These are phyloP conservation scores for Tokudaia muenninki DNA, from an alignment of 2,797 vertebrate species.

Conservation along the genomic window DNA sequence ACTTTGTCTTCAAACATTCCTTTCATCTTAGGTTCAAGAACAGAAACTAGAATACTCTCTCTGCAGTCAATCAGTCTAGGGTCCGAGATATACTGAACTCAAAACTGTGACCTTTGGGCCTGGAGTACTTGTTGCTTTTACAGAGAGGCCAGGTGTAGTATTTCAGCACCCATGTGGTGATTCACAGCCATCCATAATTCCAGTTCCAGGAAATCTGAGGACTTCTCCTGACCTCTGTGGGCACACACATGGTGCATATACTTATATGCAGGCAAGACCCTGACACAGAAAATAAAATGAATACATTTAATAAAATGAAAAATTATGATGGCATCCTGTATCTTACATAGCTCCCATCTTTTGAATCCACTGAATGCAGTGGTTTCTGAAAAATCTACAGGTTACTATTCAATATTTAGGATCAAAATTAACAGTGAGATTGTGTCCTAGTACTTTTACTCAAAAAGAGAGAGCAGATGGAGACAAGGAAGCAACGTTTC, in stretches of 20 bases:
- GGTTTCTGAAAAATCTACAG: background rate
- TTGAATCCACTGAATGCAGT: background rate
- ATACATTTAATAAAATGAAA: background rate
- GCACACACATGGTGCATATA: background rate
- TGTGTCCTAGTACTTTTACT: conserved; percentile 10
- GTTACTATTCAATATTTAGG: conserved; percentile 34
- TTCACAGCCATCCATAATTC: background rate
- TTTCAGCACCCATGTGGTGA: background rate
- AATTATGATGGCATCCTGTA: background rate
- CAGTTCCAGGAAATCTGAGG: background rate
- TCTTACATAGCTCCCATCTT: background rate
- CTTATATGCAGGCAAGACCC: background rate
- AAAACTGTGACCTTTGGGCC: background rate
- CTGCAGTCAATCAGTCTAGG: background rate
- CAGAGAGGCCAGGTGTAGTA: background rate
- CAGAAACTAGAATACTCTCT: conserved; percentile 30
- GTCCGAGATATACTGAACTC: background rate
- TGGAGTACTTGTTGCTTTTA: background rate
- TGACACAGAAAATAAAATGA: background rate
- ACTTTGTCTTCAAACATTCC: background rate
- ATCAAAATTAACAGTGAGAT: background rate
- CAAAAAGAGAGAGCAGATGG: conserved; percentile 16
- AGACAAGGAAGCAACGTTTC: background rate
- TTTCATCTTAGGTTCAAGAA: background rate
- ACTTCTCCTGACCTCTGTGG: background rate